Percentiles rank a stretch among this genome's conserved stretches.
Conservation (phyloP, 2,888 invertebrate species). For the Dryomyza anilis region DNA sequence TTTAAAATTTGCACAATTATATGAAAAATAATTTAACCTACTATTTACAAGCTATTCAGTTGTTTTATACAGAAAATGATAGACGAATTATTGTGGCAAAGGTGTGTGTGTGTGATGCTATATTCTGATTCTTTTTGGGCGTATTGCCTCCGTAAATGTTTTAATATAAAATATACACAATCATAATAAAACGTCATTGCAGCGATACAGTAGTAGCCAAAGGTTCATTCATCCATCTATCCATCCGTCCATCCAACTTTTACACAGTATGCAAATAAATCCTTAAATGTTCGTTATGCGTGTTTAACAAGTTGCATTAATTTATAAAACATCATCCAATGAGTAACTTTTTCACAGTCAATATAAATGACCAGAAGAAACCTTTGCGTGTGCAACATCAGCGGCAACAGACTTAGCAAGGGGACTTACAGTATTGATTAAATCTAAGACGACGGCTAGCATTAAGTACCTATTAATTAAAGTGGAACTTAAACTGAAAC, state of each 20-base stretch:
- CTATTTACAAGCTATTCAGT: conserved; percentile 43
- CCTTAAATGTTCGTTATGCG: too few species aligned
- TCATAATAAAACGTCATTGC: too few species aligned
- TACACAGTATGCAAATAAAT: too few species aligned
- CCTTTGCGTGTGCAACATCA: conserved; percentile 7
- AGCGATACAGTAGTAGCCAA: too few species aligned
- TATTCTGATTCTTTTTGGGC: not conserved
- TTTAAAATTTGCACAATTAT: conserved; percentile 4
- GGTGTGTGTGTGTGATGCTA: not conserved
- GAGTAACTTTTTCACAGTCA: not conserved
- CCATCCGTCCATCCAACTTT: too few species aligned
- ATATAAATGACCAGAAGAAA: not conserved
- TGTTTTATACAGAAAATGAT: not conserved
- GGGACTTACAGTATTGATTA: conserved; percentile 1
- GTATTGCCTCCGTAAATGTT: too few species aligned
- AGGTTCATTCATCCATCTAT: too few species aligned
- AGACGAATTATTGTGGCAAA: conserved; percentile 23
- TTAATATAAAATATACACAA: too few species aligned
- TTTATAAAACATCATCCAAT: not conserved
- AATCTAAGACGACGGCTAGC: conserved; percentile 9
- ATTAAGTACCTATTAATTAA: conserved; percentile 69
- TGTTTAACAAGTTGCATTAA: not conserved
- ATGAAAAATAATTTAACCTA: conserved; percentile 40
- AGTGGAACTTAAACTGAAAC: conserved; percentile 97
- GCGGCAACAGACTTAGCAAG: conserved; percentile 4